Conservation (phyloP, 2,797 vertebrate species). For the Rhinatrema bivittatum region DNA sequence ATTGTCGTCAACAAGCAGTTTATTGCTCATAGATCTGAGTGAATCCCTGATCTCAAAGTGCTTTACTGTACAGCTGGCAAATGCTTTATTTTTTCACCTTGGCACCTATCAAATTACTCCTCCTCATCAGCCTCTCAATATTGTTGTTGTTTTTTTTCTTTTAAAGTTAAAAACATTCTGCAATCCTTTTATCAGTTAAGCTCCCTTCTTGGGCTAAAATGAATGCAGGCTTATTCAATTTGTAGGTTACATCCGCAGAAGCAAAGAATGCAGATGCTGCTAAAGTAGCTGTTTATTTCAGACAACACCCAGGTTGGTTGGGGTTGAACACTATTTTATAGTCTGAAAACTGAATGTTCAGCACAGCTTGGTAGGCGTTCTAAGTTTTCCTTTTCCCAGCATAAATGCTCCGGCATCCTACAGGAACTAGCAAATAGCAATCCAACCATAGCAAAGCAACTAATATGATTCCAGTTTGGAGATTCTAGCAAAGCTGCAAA, state of each 20-base stretch:
- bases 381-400: too few species aligned
- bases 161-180: background rate
- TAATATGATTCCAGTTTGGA: conserved; percentile 39
- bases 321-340: too few species aligned
- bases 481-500: conserved; percentile 15
- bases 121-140: conserved; percentile 15
- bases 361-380: too few species aligned
- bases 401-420: too few species aligned
- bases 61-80: conserved; percentile 15
- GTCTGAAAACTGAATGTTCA: conserved; percentile 8
- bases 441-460: conserved; percentile 31
- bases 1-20: conserved; percentile 33
- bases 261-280: background rate
- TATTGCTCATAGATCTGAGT: conserved; percentile 3
- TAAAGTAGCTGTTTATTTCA: too few species aligned
- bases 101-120: conserved; percentile 18
- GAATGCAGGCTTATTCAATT: background rate
- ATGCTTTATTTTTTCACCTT: conserved; percentile 4
- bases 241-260: too few species aligned
- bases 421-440: too few species aligned
- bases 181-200: conserved; percentile 8
- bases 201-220: too few species aligned
- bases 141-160: background rate
- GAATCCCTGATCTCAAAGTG: conserved; percentile 7
- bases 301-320: too few species aligned